Percentiles rank a stretch among this genome's conserved stretches.
These are phyloP conservation scores for Petrolisthes cinctipes DNA, from an alignment of 2,888 invertebrate species.

Conservation along the genomic window DNA sequence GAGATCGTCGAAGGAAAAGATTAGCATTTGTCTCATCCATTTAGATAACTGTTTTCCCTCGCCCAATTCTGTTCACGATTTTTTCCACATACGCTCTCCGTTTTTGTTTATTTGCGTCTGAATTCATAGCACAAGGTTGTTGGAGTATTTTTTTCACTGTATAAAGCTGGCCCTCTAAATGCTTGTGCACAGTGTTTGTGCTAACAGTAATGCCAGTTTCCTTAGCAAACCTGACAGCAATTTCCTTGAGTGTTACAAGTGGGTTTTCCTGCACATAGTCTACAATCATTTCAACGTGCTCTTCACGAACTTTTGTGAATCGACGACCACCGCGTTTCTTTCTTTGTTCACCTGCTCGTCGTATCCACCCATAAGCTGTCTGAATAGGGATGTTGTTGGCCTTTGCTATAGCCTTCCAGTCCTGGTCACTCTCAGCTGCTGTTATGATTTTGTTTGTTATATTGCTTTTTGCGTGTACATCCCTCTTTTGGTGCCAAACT, in stretches of 20 bases:
- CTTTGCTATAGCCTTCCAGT: constrained; percentile 27
- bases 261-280: constrained; percentile 29
- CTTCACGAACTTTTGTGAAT: background rate
- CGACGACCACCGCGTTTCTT: constrained; percentile 32
- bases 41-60: constrained; percentile 39
- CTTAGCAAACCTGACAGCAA: constrained; percentile 27
- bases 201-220: constrained; percentile 33
- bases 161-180: constrained; percentile 25
- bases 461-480: no score
- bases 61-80: constrained; percentile 27
- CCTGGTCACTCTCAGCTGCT: constrained; percentile 23
- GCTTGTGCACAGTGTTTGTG: constrained; percentile 27
- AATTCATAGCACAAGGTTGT: constrained; percentile 30
- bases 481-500: constrained; percentile 3
- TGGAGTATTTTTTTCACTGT: constrained; percentile 19
- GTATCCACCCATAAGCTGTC: constrained; percentile 35
- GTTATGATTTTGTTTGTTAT: constrained; percentile 25
- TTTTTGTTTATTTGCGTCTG: constrained; percentile 41
- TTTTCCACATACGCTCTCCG: constrained; percentile 25
- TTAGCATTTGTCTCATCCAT: constrained; percentile 43
- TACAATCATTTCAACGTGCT: constrained; percentile 30
- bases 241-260: constrained; percentile 19
- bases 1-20: constrained; percentile 28
- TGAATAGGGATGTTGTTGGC: constrained; percentile 26
- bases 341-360: constrained; percentile 19